These are phyloP conservation scores for Catagonus wagneri DNA, from an alignment of 2,113 vertebrate genomes.

Conservation along the genomic window DNA sequence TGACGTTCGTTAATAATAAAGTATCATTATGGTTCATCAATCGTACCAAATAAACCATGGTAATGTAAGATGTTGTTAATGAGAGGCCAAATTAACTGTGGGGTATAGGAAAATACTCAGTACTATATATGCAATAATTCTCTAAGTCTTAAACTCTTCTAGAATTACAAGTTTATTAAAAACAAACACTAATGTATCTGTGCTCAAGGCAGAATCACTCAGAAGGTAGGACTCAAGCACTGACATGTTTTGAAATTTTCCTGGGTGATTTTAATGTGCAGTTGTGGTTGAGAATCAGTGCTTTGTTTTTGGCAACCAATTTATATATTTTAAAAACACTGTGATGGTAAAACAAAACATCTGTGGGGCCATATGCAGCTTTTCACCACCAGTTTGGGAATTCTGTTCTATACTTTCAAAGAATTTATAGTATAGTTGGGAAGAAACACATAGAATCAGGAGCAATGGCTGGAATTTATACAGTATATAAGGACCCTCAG, in stretches of 20 bases:
- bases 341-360: conserved; percentile 66
- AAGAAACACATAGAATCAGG: conserved; percentile 25
- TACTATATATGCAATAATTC: background rate
- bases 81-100: background rate
- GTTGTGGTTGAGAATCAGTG: background rate
- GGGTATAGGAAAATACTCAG: background rate
- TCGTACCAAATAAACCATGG: background rate
- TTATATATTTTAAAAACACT: conserved; percentile 52
- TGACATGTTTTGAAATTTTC: background rate
- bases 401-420: conserved; percentile 55
- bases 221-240: background rate
- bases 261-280: background rate
- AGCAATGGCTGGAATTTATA: background rate
- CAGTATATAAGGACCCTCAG: background rate
- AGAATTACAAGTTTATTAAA: background rate
- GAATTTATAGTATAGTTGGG: conserved; percentile 13
- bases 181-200: background rate
- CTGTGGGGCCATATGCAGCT: conserved; percentile 61
- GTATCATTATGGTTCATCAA: background rate
- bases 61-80: background rate
- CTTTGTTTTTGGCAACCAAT: conserved; percentile 24
- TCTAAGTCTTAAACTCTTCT: background rate
- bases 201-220: background rate
- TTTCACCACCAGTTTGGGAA: conserved; percentile 61
- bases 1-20: background rate